Conservation (phyloP, 1,140 invertebrate genomes). For the Charaxes varanes region DNA sequence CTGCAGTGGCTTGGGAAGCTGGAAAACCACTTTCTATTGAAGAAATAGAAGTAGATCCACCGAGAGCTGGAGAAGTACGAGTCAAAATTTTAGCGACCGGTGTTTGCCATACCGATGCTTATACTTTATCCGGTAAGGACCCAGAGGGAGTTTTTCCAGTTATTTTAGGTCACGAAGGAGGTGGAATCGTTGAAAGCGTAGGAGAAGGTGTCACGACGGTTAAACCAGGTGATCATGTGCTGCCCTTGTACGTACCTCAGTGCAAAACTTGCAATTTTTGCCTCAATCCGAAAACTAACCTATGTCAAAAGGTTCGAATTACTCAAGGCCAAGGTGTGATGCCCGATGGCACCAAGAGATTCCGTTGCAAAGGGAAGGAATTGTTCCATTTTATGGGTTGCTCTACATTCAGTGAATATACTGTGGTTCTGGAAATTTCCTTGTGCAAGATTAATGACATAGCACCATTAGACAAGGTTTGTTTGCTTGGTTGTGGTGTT, state of each 20-base stretch:
- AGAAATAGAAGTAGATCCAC: constrained; percentile 95
- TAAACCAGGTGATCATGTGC: constrained; percentile 93
- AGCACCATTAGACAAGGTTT: constrained; percentile 93
- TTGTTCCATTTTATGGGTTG: constrained; percentile 99
- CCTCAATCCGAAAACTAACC: constrained; percentile 94
- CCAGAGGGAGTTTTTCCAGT: constrained; percentile 96
- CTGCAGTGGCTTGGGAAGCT: constrained; percentile 93
- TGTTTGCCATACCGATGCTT: constrained; percentile 98
- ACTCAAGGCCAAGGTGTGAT: constrained; percentile 93
- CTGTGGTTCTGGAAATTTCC: constrained; percentile 97
- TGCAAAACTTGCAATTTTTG: constrained; percentile 98
- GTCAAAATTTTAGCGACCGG: constrained; percentile 89
- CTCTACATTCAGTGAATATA: constrained; percentile 98
- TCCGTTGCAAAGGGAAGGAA: constrained; percentile 92
- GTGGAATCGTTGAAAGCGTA: constrained; percentile 96
- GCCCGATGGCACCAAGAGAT: constrained; percentile 96
- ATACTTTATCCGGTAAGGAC: constrained; percentile 93
- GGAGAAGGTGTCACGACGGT: constrained; percentile 94
- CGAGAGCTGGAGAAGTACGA: constrained; percentile 90
- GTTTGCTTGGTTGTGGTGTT: constrained; percentile 97
- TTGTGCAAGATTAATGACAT: constrained; percentile 85
- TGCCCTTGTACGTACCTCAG: constrained; percentile 97
- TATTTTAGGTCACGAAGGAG: constrained; percentile 95
- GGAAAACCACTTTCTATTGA: constrained; percentile 92
- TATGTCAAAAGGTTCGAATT: constrained; percentile 94